Evolutionary conservation across 1,140 invertebrate species (phyloP).

Genomic region (Drosophila erecta): DNA sequence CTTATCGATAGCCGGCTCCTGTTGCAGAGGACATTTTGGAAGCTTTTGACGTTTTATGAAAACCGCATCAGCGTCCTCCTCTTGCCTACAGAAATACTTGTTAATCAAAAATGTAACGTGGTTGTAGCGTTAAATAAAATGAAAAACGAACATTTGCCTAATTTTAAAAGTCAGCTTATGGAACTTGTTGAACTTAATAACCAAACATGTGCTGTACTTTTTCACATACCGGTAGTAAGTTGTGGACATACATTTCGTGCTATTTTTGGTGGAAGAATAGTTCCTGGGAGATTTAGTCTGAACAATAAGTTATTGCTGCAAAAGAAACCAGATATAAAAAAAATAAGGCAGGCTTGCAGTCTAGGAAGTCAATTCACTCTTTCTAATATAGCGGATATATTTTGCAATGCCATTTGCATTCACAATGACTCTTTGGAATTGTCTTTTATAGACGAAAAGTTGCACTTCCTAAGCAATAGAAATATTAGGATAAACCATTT

Average conservation of each 20-base stretch:
- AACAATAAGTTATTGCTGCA: neutral
- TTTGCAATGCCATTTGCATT: constrained; percentile 6
- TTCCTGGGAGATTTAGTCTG: neutral
- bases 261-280: constrained; percentile 34
- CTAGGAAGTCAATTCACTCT: constrained; percentile 4
- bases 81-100: constrained; percentile 45
- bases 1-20: constrained; percentile 13
- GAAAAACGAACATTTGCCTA: constrained; percentile 31
- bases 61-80: constrained; percentile 26
- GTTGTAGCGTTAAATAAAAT: constrained; percentile 44
- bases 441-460: constrained; percentile 48
- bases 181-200: constrained; percentile 48
- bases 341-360: constrained; percentile 33
- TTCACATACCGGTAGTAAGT: constrained; percentile 40
- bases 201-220: constrained; percentile 44
- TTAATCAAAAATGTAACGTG: constrained; percentile 38
- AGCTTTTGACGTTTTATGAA: constrained; percentile 40
- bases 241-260: constrained; percentile 27
- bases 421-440: constrained; percentile 23
- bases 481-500: neutral
- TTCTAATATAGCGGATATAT: constrained; percentile 26
- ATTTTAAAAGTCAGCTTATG: constrained; percentile 41
- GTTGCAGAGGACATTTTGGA: constrained; percentile 47
- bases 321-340: neutral
- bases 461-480: constrained; percentile 3